A percentile compares a stretch with the other conserved stretches of the same genome.
These are phyloP conservation scores for Cryptotis parvus DNA, from an alignment of 2,113 vertebrate genomes.

Conservation along the genomic window DNA sequence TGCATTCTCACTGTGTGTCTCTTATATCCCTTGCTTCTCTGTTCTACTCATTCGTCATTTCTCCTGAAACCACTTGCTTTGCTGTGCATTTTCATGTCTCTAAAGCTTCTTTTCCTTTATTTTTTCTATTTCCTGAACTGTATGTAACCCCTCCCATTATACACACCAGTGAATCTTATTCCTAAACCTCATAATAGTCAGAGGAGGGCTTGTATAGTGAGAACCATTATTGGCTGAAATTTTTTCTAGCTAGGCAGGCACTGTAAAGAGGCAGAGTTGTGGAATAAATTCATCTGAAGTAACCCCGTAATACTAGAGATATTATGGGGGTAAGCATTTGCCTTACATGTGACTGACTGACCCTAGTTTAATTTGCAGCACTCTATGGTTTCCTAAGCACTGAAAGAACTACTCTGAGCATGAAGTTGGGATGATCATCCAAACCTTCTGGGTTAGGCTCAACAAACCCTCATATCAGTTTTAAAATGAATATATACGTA, in stretches of 20 bases:
- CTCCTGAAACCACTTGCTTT: background rate
- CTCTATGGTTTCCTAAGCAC: too few species aligned
- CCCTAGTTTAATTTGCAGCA: too few species aligned
- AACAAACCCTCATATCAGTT: too few species aligned
- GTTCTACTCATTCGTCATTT: background rate
- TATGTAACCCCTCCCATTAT: background rate
- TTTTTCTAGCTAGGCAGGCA: background rate
- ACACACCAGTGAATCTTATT: background rate
- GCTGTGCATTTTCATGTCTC: background rate
- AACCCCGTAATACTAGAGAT: background rate
- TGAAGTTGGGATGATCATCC: too few species aligned
- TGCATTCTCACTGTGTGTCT: accelerated
- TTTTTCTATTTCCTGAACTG: background rate
- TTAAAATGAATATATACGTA: too few species aligned
- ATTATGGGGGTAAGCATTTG: too few species aligned
- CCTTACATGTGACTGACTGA: too few species aligned
- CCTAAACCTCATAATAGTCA: background rate
- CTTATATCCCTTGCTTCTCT: background rate
- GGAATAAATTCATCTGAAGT: conserved; percentile 22
- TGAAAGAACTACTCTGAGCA: too few species aligned
- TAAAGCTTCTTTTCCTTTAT: background rate
- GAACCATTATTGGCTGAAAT: background rate
- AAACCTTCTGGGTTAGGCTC: too few species aligned
- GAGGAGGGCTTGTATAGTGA: background rate
- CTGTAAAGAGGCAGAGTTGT: background rate